These are phyloP conservation scores for Zaprionus davidi DNA, from an alignment of 1,140 invertebrate species.

Conservation along the genomic window DNA sequence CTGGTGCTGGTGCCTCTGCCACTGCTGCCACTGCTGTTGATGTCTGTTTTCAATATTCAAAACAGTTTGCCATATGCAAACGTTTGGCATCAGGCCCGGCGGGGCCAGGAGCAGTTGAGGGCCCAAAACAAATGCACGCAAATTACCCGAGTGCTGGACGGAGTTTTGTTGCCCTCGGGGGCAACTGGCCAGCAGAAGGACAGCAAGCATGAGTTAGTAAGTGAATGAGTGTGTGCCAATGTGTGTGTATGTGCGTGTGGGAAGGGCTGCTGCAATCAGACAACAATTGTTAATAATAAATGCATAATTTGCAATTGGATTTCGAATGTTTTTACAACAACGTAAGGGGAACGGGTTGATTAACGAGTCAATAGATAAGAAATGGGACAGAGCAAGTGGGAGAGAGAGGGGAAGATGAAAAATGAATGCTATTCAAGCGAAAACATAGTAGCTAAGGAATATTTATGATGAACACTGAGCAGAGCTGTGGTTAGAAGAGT, in stretches of 20 bases:
- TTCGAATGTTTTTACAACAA: constrained; percentile 74
- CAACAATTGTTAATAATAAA: constrained; percentile 82
- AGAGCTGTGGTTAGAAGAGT: neutral
- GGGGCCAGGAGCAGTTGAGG: constrained; percentile 16
- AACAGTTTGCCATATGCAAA: constrained; percentile 77
- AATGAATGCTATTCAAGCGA: constrained; percentile 35
- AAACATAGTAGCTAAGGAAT: constrained; percentile 9
- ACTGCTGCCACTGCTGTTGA: neutral
- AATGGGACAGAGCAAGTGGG: neutral
- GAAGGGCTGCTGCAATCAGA: constrained; percentile 60
- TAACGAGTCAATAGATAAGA: constrained; percentile 50
- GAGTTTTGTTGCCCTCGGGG: constrained; percentile 59
- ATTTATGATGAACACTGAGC: neutral
- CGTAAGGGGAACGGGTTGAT: constrained; percentile 57
- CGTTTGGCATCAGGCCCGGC: constrained; percentile 61
- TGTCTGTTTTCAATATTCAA: constrained; percentile 78
- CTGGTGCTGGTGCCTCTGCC: neutral
- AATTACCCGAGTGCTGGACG: constrained; percentile 68
- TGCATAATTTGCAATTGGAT: constrained; percentile 81
- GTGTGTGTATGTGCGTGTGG: constrained; percentile 2
- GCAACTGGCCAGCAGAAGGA: constrained; percentile 20
- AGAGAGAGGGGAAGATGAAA: neutral
- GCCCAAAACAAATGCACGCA: constrained; percentile 78
- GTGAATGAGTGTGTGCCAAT: constrained; percentile 12
- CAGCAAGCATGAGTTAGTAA: constrained; percentile 30